Evolutionary conservation across 2,113 vertebrate genomes (phyloP).

Genomic region (Glaucomys volans): DNA sequence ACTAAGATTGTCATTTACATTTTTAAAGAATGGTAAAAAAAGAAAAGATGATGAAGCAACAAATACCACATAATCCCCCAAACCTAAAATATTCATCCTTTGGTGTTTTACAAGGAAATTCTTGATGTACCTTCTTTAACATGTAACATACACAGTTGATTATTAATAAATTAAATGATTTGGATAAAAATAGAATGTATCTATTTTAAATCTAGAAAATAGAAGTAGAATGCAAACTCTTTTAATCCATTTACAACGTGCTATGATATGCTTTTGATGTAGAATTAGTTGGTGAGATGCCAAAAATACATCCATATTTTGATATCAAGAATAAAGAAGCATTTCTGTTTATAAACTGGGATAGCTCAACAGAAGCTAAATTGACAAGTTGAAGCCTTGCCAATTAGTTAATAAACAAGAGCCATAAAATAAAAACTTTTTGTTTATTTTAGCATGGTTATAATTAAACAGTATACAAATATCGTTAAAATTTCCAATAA

Average conservation of each 20-base stretch:
- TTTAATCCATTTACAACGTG: neutral
- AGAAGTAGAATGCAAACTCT: neutral
- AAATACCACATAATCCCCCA: neutral
- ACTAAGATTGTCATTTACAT: neutral
- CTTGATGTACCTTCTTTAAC: neutral
- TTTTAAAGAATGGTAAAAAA: neutral
- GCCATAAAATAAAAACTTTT: neutral
- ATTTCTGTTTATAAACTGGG: slow-evolving; percentile 47
- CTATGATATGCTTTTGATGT: slow-evolving; percentile 41
- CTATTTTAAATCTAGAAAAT: neutral
- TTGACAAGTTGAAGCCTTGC: neutral
- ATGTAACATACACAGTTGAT: neutral
- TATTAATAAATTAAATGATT: slow-evolving; percentile 6
- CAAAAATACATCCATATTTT: slow-evolving; percentile 59
- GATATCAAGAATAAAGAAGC: slow-evolving; percentile 40
- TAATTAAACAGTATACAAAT: neutral
- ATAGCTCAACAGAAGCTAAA: slow-evolving; percentile 36
- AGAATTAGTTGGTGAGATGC: slow-evolving; percentile 36
- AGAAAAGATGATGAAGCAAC: neutral
- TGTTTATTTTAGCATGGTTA: neutral
- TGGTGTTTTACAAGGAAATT: neutral
- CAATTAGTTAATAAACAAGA: slow-evolving; percentile 15
- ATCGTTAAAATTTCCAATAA: neutral
- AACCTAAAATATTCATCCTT: neutral
- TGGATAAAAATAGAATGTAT: neutral